Evolutionary conservation across 2,797 vertebrate genomes (phyloP), one percentile per base, ranked within the genome.

Genomic region (Molossus molossus): DNA sequence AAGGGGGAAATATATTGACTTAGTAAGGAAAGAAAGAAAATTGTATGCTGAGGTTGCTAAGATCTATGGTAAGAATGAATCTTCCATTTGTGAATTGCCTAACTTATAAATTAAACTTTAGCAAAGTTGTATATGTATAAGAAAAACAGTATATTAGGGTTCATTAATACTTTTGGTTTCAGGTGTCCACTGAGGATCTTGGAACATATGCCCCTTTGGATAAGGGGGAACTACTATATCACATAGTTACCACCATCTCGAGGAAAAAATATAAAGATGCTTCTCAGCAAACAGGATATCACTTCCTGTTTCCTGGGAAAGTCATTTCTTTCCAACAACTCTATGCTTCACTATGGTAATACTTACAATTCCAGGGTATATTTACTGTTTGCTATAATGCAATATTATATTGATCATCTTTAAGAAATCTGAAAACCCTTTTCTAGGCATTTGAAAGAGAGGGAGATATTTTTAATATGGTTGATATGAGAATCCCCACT

Each of bases 371-470:
- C 10, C 8, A 67, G 40, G 17, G 7, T 23, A 40, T 55, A 37
- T 91, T 85, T 86, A 29, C 18, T 91, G 20, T 82, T 96, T 82
- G 60, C 18, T 40, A 15, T 87, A 14, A 27, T n/a, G 27, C 67
- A 29, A 33, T 87, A 11, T 87, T 83, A 77, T 12, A 13, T 58
- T 57, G 45, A 17, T 84, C 72, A 85, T 91, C 18, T 75, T 91
- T 65, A 91, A 77, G 11, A 17, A 65, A 72, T 60, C 20, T 50
- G 37, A 85, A 90, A 77, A 76, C 12, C 8, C 17, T 58, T 95
- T 87, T 82, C 18, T 90, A 76, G 80, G 27, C 55, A 37, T 50
- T 81, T 67, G 40, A 81, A 93, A 89, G 55, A 55, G 20, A 91
- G 57, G 25, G 20, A 80, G 62, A 27, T 67, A 21, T 45, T 89